Evolutionary conservation across 2,888 invertebrate species (phyloP), one percentile per base, ranked within the genome.

Genomic region (Morpho deidamia): DNA sequence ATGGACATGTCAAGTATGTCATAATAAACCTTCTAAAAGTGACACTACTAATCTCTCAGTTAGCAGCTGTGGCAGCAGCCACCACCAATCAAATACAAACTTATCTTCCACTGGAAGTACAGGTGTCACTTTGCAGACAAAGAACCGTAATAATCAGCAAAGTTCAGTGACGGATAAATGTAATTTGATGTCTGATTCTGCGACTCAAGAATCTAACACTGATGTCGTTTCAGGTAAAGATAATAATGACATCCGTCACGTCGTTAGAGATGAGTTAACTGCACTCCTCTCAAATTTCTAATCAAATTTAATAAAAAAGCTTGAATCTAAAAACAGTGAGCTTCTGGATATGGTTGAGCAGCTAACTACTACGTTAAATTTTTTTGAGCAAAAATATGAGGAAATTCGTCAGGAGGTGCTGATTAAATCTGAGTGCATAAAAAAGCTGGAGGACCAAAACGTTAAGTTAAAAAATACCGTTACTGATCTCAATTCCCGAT

Each of bases 1-100:
- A 11, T 56, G 56, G 52, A 49, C 38, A n/a, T 56, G 56, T 33
- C 46, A 44, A 7, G 23, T 11, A 7, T 56, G 56, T 42, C 39
- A 14, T 23, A 53, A 35, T 10, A 56, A 53, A 8, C 14, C 11
- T 32, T 50, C 56, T 33, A 56, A 45, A n/a, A 8, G 47, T 7
- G 49, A 49, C 14, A 52, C 32, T 48, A 42, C 47, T 5, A 52
- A 42, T 12, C 51, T 52, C 7, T 48, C 23, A 43, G 38, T 32
- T 46, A 38, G 12, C 34, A 23, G 34, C 11, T 7, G 44, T 44
- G 9, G 11, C 32, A 32, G 44, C 32, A 44, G 8, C n/a, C 44
- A 32, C 9, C 23, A n/a, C 10, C 32, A 10, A 33, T 32, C 23
- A n/a, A 11, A 9, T 23, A 33, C 11, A n/a, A 44, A 44, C 32